phyloP scores from a whole-genome alignment of 2,888 invertebrate species.

The Entomobrya multifasciata region DNA sequence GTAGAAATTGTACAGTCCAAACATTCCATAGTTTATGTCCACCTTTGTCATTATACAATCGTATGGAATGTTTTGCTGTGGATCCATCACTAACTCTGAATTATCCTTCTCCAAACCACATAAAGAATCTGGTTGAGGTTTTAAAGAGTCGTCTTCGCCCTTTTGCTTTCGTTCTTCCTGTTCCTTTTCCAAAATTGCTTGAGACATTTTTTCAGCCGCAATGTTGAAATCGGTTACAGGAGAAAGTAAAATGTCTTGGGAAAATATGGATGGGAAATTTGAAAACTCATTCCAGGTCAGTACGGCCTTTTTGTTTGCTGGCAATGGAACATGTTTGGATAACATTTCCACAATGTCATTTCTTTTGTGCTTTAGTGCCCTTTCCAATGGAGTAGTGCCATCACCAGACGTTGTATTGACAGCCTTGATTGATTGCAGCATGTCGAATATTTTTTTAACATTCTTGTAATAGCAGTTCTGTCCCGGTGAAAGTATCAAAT shows the following conservation, averaged over 20 bases:
- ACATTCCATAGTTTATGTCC: conserved; percentile 81
- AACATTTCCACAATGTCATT: conserved; percentile 52
- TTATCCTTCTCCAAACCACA: conserved; percentile 63
- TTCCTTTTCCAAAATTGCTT: conserved; percentile 46
- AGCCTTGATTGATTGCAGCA: conserved; percentile 56
- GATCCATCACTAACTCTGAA: conserved; percentile 81
- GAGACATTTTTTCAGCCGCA: conserved; percentile 61
- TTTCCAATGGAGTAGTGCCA: conserved; percentile 53
- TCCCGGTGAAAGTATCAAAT: conserved; percentile 67
- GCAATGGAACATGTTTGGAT: conserved; percentile 43
- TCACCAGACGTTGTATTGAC: conserved; percentile 52
- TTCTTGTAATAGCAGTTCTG: conserved; percentile 61
- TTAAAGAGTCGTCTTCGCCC: conserved; percentile 41
- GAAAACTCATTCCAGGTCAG: conserved; percentile 11
- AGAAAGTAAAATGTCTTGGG: conserved; percentile 52
- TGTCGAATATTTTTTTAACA: conserved; percentile 50
- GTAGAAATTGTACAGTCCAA: conserved; percentile 83
- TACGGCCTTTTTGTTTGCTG: conserved; percentile 15
- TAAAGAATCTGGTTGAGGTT: conserved; percentile 69
- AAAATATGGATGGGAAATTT: conserved; percentile 10
- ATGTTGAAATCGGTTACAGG: conserved; percentile 31
- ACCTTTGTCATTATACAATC: conserved; percentile 82
- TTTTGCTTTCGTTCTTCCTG: conserved; percentile 46
- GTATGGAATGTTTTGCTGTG: conserved; percentile 81
- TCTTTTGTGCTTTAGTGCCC: conserved; percentile 52